These are phyloP conservation scores for Microctonus brassicae DNA, from an alignment of 2,888 invertebrate species.

Conservation along the genomic window DNA sequence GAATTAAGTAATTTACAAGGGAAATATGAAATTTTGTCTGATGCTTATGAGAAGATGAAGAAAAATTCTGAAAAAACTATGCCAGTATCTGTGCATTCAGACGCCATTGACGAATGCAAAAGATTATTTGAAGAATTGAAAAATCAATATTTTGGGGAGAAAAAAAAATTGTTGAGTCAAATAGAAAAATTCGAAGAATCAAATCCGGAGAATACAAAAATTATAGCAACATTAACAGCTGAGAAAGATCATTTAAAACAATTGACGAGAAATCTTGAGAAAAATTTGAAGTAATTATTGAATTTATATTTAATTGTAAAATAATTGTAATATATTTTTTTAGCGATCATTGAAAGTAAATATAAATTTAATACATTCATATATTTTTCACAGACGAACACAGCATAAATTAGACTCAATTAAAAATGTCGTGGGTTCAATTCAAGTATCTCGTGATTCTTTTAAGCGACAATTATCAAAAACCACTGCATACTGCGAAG, in stretches of 20 bases:
- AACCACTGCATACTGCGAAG: slow-evolving; percentile 72
- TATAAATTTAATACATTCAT: slow-evolving; percentile 15
- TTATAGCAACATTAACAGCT: slow-evolving; percentile 67
- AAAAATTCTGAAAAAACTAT: slow-evolving; percentile 73
- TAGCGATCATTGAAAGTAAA: neutral
- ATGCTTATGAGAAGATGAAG: slow-evolving; percentile 72
- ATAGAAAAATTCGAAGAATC: slow-evolving; percentile 71
- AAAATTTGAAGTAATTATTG: slow-evolving; percentile 72
- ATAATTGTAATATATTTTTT: neutral
- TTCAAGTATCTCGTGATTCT: slow-evolving; percentile 71
- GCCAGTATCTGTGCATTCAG: slow-evolving; percentile 76
- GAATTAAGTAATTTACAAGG: slow-evolving; percentile 75
- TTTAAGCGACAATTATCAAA: slow-evolving; percentile 72
- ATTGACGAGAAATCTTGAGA: slow-evolving; percentile 73
- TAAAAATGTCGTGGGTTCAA: slow-evolving; percentile 69
- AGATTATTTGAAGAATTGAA: slow-evolving; percentile 82
- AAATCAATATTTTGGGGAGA: slow-evolving; percentile 79
- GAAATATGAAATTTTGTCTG: slow-evolving; percentile 73
- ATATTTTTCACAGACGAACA: too few relatives aligned
- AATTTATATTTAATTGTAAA: neutral
- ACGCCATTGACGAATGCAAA: slow-evolving; percentile 82
- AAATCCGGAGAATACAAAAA: slow-evolving; percentile 71
- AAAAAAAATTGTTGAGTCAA: slow-evolving; percentile 73
- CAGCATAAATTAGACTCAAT: slow-evolving; percentile 70
- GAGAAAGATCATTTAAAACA: slow-evolving; percentile 71